These are phyloP conservation scores for Chelon auratus DNA, from an alignment of 2,797 vertebrate genomes.

Conservation along the genomic window DNA sequence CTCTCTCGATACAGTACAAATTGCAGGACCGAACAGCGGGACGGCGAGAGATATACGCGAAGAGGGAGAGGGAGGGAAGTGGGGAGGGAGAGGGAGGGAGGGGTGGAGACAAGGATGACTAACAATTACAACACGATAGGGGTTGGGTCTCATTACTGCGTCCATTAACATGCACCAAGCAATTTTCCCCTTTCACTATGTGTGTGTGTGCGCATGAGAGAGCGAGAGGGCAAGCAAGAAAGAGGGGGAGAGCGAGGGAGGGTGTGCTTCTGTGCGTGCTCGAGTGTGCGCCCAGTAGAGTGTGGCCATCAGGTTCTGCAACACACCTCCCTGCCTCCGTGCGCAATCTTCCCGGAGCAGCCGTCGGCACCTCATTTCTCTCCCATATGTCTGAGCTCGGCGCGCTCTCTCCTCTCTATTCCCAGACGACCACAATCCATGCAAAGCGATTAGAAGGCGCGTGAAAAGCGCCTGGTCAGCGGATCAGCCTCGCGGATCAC, in stretches of 20 bases:
- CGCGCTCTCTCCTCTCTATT: conserved; percentile 39
- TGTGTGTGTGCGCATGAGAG: background rate
- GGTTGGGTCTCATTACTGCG: conserved; percentile 82
- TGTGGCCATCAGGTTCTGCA: conserved; percentile 49
- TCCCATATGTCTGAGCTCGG: conserved; percentile 36
- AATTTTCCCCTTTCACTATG: conserved; percentile 50
- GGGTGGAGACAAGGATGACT: conserved; percentile 74
- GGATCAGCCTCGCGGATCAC: conserved; percentile 64
- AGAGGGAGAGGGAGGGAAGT: conserved; percentile 2
- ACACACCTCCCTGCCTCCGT: conserved; percentile 62
- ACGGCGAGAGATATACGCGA: conserved; percentile 28
- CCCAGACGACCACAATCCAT: conserved; percentile 60
- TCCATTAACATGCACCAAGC: conserved; percentile 82
- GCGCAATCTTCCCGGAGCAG: conserved; percentile 67
- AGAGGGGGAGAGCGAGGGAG: background rate
- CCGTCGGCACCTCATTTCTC: conserved; percentile 57
- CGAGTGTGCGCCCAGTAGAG: conserved; percentile 43
- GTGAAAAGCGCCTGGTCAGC: conserved; percentile 70
- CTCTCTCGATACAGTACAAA: conserved; percentile 76
- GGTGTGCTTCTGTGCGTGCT: conserved; percentile 5
- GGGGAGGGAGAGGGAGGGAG: conserved; percentile 28
- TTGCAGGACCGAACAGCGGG: conserved; percentile 57
- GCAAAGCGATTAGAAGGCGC: conserved; percentile 54
- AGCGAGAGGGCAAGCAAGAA: conserved; percentile 10
- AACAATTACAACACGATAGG: conserved; percentile 81